Conservation (phyloP, 2,113 vertebrate species). For the Odocoileus hemionus region DNA sequence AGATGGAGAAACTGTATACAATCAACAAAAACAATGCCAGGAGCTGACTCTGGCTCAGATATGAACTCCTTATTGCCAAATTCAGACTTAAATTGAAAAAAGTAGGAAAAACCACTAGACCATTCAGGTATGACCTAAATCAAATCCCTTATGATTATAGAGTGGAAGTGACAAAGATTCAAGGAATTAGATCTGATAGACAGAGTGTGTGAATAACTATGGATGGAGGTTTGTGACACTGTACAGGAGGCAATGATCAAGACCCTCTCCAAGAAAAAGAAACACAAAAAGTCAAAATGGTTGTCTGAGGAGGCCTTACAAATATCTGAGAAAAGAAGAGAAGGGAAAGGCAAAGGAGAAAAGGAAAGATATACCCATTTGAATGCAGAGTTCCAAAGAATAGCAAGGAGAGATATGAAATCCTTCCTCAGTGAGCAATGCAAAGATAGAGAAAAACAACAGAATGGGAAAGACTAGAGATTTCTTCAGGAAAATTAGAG, state of each 20-base stretch:
- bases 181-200: neutral
- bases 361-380: neutral
- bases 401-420: neutral
- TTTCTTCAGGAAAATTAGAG: neutral
- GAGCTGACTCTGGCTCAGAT: neutral
- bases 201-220: neutral
- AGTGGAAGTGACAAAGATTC: neutral
- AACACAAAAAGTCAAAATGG: neutral
- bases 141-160: neutral
- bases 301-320: neutral
- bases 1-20: neutral
- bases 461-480: neutral
- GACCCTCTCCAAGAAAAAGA: neutral
- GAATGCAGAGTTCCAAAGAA: neutral
- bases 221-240: neutral
- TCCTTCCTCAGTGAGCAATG: neutral
- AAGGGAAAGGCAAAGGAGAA: neutral
- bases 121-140: neutral
- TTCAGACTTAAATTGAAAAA: neutral
- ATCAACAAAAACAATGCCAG: neutral
- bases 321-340: neutral
- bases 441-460: neutral
- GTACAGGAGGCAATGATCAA: neutral
- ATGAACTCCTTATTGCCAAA: neutral
- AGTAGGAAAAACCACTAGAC: neutral